Conservation (phyloP, 2,113 vertebrate genomes). For the Gallinago undulata region DNA sequence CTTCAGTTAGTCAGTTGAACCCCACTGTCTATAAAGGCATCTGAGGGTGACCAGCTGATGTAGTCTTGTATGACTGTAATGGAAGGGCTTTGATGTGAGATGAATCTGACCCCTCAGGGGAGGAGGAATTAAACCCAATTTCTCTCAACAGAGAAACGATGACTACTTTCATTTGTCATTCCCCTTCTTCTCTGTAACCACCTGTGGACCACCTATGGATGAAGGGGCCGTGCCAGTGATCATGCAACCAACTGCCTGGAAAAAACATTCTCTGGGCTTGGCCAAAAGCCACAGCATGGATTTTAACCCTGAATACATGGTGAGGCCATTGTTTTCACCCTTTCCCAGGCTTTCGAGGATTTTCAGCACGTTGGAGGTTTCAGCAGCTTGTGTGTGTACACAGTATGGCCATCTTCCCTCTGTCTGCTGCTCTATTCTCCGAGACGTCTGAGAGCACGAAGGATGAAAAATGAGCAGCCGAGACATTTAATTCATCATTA, state of each 20-base stretch:
- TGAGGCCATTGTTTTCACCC: not conserved
- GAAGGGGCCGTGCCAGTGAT: not conserved
- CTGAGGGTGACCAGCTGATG: not conserved
- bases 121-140: too few species aligned
- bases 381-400: not conserved
- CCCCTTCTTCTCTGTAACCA: not conserved
- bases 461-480: constrained; percentile 16
- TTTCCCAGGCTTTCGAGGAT: not conserved
- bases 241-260: not conserved
- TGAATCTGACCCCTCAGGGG: not conserved
- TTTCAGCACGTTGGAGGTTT: not conserved
- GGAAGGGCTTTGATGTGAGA: not conserved
- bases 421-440: not conserved
- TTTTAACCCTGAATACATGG: not conserved
- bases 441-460: not conserved
- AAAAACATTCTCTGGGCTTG: not conserved
- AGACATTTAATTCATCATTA: constrained; percentile 12
- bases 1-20: not conserved
- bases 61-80: fast-evolving
- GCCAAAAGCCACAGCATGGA: not conserved
- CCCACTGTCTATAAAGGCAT: not conserved
- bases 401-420: not conserved
- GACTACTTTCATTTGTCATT: too few species aligned
- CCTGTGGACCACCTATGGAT: too few species aligned
- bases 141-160: not conserved